Percentiles rank a stretch among this genome's conserved stretches.
phyloP scores from a whole-genome alignment of 2,113 vertebrate species.

The Eptesicus fuscus region DNA sequence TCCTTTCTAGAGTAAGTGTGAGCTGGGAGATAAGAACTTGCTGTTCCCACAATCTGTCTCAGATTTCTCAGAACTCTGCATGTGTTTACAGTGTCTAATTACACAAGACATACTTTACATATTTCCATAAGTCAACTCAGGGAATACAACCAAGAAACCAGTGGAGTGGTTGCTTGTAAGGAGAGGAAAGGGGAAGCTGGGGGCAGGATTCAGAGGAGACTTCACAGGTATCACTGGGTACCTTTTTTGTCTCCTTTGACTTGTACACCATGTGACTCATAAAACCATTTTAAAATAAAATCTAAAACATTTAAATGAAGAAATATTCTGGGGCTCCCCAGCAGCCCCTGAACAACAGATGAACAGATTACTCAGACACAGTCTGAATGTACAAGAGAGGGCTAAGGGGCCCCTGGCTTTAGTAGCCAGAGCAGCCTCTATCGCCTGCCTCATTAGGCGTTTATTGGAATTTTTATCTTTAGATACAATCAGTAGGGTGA shows the following conservation, averaged over 20 bases:
- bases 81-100: neutral
- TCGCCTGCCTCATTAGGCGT: no score
- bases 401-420: no score
- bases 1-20: neutral
- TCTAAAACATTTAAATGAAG: slow-evolving; percentile 10
- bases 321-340: neutral
- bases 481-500: no score
- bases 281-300: slow-evolving; percentile 14
- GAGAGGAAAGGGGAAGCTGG: neutral
- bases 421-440: no score
- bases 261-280: neutral
- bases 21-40: neutral
- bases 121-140: neutral
- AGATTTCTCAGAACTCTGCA: neutral
- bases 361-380: no score
- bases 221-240: neutral
- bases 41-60: neutral
- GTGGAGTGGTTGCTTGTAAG: neutral
- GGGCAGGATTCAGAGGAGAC: neutral
- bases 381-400: no score
- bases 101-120: neutral
- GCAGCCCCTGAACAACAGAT: no score
- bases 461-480: no score
- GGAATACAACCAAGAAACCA: neutral
- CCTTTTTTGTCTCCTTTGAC: neutral